A percentile compares a stretch with the other conserved stretches of the same genome.
phyloP scores from a whole-genome alignment of 2,797 vertebrate species.

The Thripadectes ignobilis region DNA sequence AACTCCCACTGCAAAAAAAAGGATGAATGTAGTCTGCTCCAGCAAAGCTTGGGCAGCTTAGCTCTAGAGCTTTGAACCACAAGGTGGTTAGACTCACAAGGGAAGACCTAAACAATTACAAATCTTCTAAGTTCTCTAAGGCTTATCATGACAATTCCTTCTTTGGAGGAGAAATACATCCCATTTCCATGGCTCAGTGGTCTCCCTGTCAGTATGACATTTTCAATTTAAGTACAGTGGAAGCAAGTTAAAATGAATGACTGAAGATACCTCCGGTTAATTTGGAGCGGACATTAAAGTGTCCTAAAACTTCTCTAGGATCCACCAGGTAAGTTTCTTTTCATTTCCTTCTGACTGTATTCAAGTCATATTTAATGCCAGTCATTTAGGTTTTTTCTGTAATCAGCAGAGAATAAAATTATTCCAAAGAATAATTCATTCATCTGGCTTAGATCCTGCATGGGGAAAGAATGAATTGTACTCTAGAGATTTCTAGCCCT shows the following conservation, averaged over 20 bases:
- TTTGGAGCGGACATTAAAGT: not conserved
- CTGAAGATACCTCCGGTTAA: not conserved
- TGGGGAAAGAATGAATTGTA: slow-evolving; percentile 14
- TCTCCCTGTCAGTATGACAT: not conserved
- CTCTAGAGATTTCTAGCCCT: slow-evolving; percentile 22
- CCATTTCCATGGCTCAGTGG: not conserved
- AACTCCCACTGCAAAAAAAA: not conserved
- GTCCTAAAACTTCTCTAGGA: not conserved
- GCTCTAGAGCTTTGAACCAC: not conserved
- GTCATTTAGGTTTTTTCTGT: not conserved
- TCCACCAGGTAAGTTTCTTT: not conserved
- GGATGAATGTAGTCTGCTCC: not conserved
- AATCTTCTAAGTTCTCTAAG: not conserved
- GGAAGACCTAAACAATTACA: not conserved
- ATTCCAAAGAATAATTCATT: slow-evolving; percentile 45
- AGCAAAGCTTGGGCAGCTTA: not conserved
- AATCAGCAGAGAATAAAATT: slow-evolving; percentile 20
- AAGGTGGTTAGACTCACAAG: not conserved
- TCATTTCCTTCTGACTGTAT: not conserved
- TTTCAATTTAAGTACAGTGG: not conserved
- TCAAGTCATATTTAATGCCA: not conserved
- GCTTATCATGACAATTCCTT: not conserved
- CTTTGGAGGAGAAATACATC: not conserved
- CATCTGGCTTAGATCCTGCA: slow-evolving; percentile 32
- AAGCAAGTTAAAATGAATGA: not conserved